Base-by-base conservation (phyloP, 2,113 vertebrate species). In the Echinops telfairi region DNA sequence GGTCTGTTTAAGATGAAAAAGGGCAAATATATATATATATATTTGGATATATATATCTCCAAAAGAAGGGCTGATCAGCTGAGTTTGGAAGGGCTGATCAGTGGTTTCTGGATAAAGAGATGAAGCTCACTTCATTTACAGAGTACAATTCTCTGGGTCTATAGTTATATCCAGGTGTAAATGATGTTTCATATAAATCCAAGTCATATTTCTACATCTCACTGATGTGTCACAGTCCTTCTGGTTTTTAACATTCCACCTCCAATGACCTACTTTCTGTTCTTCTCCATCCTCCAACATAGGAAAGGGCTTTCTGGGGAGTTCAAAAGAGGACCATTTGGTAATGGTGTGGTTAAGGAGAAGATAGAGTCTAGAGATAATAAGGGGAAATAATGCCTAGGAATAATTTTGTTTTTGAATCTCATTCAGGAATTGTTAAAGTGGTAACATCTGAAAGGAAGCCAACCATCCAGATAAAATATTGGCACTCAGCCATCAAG, bases 381-480 rank as follows among this genome's bases (percentile, higher is more conserved):
- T n/a, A 77, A 93, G 27, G 58, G 79, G 7, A 40, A 85, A 68
- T 33, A 93, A 89, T 86, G 17, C 33, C 23, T 29, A 29, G 15
- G 75, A 53, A 71, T 86, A 70, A 33, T 33, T 22, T 64, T 83
- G 70, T 53, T 78, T 81, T 73, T 22, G 60, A 85, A 19, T 38
- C 19, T 29, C 40, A 93, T 82, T 94, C 75, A 93, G 31, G 27
- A 93, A 78, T n/a, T 62, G 27, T 79, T 96, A 73, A 87, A 90
- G 76, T 19, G 33, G 70, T 86, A 90, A 29, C n/a, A 70, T 88
- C 22, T 94, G 80, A 88, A 78, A 64, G 85, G 88, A 86, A 88
- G 58, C 12, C 83, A 95, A 90, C 38, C 38, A 71, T 43, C 47
- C 58, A 53, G 73, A 91, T 76, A 43, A 94, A 83, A 88, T 83